Conservation (phyloP, 2,888 invertebrate species). For the Leuctra nigra region DNA sequence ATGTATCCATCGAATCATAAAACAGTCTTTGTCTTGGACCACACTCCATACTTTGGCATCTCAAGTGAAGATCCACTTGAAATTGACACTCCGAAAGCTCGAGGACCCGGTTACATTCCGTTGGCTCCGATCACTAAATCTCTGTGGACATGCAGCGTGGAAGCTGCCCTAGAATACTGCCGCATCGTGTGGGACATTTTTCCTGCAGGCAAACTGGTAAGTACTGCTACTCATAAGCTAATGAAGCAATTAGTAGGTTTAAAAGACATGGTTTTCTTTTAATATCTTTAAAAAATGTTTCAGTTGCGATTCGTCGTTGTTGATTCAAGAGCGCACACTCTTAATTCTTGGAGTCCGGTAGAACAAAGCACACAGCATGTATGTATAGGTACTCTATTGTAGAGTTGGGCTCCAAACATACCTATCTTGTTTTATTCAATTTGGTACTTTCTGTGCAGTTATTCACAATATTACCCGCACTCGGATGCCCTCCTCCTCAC, state of each 20-base stretch:
- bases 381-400: no score
- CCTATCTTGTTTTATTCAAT: no score
- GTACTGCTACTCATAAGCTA: conserved; percentile 25
- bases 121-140: conserved; percentile 84
- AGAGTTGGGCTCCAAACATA: no score
- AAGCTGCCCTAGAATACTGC: conserved; percentile 92
- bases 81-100: conserved; percentile 68
- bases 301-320: conserved; percentile 81
- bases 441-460: conserved; percentile 50
- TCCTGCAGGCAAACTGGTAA: conserved; percentile 78
- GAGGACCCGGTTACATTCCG: conserved; percentile 64
- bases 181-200: conserved; percentile 97
- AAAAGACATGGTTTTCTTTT: no score
- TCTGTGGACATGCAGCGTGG: conserved; percentile 93
- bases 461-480: conserved; percentile 72
- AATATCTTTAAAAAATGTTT: no score
- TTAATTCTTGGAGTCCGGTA: conserved; percentile 75
- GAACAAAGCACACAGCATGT: conserved; percentile 87
- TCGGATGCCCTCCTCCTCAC: conserved; percentile 66
- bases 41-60: conserved; percentile 85
- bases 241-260: no score
- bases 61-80: conserved; percentile 76
- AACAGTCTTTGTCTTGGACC: conserved; percentile 92
- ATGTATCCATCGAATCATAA: conserved; percentile 81
- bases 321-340: conserved; percentile 74